phyloP scores from a whole-genome alignment of 2,888 invertebrate species.

The Acanthosepion pharaonis region DNA sequence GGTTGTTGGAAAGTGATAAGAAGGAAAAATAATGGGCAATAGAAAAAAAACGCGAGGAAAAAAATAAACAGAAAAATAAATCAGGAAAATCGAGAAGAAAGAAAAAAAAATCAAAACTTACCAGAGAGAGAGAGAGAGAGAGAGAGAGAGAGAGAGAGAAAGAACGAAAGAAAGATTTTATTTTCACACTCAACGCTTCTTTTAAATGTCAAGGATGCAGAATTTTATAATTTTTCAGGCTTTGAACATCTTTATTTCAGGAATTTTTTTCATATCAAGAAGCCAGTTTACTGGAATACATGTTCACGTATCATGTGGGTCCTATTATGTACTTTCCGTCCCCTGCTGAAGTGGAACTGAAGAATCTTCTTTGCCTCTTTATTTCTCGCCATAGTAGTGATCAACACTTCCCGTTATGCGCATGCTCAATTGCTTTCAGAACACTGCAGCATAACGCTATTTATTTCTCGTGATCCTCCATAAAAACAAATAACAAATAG shows the following conservation, averaged over 20 bases:
- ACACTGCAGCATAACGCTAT: not conserved
- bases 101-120: not conserved
- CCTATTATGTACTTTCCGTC: not conserved
- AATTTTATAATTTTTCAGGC: not conserved
- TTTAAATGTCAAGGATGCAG: not conserved
- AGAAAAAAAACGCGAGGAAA: too few species aligned
- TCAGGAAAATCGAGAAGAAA: not conserved
- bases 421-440: not conserved
- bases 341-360: not conserved
- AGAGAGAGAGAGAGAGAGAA: not conserved
- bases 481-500: not conserved
- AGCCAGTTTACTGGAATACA: not conserved
- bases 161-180: not conserved
- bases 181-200: not conserved
- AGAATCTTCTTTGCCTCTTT: not conserved
- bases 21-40: not conserved
- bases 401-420: not conserved
- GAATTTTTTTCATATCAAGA: not conserved
- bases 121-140: not conserved
- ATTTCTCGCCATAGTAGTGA: not conserved
- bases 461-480: not conserved
- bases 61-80: too few species aligned
- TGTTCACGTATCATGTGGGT: not conserved
- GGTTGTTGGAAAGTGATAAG: not conserved
- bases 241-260: not conserved